These are phyloP conservation scores for Rhea americana DNA, from an alignment of 2,113 vertebrate genomes.

Conservation along the genomic window DNA sequence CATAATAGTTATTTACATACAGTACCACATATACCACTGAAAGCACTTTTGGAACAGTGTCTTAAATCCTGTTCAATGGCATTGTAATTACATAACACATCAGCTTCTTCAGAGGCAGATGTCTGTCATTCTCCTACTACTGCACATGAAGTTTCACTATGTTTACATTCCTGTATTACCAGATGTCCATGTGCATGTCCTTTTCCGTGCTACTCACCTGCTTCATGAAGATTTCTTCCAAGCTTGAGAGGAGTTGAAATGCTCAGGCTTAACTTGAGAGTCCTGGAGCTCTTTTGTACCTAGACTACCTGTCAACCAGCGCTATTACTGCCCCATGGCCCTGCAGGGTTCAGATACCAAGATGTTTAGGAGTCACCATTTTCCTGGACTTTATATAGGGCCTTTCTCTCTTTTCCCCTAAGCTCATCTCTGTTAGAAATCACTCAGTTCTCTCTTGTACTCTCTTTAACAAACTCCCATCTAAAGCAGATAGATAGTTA, in stretches of 20 bases:
- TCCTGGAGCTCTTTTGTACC: neutral
- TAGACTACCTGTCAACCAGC: neutral
- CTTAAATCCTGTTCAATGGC: neutral
- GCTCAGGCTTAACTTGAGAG: neutral
- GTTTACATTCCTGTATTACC: neutral
- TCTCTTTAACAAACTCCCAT: neutral
- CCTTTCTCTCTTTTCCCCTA: neutral
- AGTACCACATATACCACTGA: neutral
- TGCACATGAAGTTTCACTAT: neutral
- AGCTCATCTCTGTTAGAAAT: neutral
- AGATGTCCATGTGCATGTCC: no score
- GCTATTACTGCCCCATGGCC: neutral
- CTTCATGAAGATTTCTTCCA: accelerated
- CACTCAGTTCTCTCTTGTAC: neutral
- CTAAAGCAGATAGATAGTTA: accelerated
- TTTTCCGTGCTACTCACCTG: neutral
- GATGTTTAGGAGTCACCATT: neutral
- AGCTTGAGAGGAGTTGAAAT: neutral
- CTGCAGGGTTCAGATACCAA: neutral
- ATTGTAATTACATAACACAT: neutral
- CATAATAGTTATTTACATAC: neutral
- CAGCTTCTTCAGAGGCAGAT: neutral
- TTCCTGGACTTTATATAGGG: neutral
- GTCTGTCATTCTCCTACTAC: neutral
- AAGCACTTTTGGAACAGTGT: neutral